Evolutionary conservation across 2,797 vertebrate species (phyloP).

Genomic region (Syndactyla subalaris): DNA sequence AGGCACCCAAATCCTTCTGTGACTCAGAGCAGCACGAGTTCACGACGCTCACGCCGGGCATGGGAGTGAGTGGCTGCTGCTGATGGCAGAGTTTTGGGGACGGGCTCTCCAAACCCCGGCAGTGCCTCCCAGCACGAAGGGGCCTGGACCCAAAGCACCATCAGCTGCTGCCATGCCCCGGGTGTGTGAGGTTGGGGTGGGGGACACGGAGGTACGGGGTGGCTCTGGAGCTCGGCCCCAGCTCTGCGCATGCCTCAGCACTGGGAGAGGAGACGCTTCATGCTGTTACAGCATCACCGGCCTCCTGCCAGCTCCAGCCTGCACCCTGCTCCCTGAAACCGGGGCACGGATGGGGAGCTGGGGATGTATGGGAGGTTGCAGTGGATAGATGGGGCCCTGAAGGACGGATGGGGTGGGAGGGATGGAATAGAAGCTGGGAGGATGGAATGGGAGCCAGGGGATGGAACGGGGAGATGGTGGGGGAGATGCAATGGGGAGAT

Average conservation of each 20-base stretch:
- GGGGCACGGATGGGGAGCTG: not conserved
- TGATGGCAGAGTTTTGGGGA: not conserved
- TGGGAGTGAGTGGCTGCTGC: fast-evolving
- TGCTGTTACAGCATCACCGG: not conserved
- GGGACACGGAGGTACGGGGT: not conserved
- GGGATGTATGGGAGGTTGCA: not conserved
- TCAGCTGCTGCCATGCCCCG: not conserved
- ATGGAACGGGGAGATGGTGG: not conserved
- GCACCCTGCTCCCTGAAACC: not conserved
- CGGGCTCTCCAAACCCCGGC: fast-evolving
- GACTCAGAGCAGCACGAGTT: not conserved
- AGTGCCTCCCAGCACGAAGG: fast-evolving
- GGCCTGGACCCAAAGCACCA: fast-evolving
- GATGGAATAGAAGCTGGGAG: not conserved
- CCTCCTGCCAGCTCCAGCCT: not conserved
- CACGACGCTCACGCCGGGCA: fast-evolving
- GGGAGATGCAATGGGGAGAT: not conserved
- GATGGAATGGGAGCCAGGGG: not conserved
- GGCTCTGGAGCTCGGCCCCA: not conserved
- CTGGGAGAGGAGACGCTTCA: not conserved
- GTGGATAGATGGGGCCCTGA: not conserved
- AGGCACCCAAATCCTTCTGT: not conserved
- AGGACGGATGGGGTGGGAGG: not conserved
- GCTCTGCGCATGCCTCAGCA: not conserved
- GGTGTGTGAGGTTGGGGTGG: fast-evolving